phyloP scores from a whole-genome alignment of 2,797 vertebrate species.

The Pseudomugil gertrudae region DNA sequence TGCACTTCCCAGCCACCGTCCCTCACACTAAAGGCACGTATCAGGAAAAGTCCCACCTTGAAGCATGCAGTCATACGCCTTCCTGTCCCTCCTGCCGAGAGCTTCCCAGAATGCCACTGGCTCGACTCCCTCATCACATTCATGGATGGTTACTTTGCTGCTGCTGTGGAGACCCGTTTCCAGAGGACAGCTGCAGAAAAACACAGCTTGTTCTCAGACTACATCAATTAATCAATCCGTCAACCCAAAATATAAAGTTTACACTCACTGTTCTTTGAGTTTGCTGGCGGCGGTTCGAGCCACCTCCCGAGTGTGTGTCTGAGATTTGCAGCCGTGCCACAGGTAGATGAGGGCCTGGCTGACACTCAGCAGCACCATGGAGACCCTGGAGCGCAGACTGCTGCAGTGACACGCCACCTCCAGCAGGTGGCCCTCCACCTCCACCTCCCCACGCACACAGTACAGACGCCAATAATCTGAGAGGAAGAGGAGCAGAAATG shows the following conservation, averaged over 20 bases:
- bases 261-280: slow-evolving; percentile 95
- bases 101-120: slow-evolving; percentile 96
- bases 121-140: slow-evolving; percentile 95
- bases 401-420: slow-evolving; percentile 98
- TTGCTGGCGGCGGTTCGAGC: slow-evolving; percentile 85
- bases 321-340: slow-evolving; percentile 98
- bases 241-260: too few species aligned
- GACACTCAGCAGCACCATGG: slow-evolving; percentile 95
- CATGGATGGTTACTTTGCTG: slow-evolving; percentile 94
- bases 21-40: too few species aligned
- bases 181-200: slow-evolving; percentile 86
- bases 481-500: too few species aligned
- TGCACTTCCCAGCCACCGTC: too few species aligned
- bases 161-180: slow-evolving; percentile 98
- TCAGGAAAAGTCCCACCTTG: too few species aligned
- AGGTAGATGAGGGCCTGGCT: slow-evolving; percentile 94
- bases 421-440: slow-evolving; percentile 92
- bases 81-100: slow-evolving; percentile 92
- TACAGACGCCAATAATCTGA: slow-evolving; percentile 97
- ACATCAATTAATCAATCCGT: too few species aligned
- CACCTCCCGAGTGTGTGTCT: slow-evolving; percentile 89
- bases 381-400: slow-evolving; percentile 93
- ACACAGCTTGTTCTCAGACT: too few species aligned
- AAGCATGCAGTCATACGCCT: slow-evolving; percentile 98
- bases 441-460: slow-evolving; percentile 92